These are phyloP conservation scores for Trididemnum miniatum DNA, from an alignment of 23 tunicate genomes.

Conservation along the genomic window DNA sequence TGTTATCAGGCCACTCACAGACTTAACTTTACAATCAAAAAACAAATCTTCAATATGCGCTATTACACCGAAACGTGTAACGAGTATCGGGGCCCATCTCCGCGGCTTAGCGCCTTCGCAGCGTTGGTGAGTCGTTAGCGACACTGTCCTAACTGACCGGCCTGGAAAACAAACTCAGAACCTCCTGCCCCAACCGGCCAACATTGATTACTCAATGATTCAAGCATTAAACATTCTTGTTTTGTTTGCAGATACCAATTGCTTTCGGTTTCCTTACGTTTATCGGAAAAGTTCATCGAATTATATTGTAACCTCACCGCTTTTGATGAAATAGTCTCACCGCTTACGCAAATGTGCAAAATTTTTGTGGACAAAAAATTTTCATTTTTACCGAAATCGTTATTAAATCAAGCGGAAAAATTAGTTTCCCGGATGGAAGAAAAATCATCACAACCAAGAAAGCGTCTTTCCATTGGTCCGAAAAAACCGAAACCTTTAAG, in stretches of 20 bases:
- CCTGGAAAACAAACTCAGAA: too few relatives aligned
- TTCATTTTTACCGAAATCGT: not conserved
- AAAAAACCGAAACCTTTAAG: constrained; percentile 56
- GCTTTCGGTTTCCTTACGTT: constrained; percentile 25
- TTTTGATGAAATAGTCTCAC: constrained; percentile 43
- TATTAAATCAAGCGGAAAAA: constrained; percentile 5
- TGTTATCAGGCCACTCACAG: too few relatives aligned
- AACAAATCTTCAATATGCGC: too few relatives aligned
- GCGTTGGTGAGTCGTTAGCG: too few relatives aligned
- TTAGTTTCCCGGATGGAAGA: constrained; percentile 17
- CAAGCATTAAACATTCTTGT: too few relatives aligned
- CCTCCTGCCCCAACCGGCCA: too few relatives aligned
- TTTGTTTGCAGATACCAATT: constrained; percentile 44
- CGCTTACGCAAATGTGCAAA: not conserved
- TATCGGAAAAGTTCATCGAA: constrained; percentile 33
- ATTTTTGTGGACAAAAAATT: not conserved
- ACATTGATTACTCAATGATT: too few relatives aligned
- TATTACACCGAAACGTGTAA: too few relatives aligned
- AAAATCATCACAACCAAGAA: constrained; percentile 33
- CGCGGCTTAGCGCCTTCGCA: too few relatives aligned
- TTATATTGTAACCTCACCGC: constrained; percentile 51
- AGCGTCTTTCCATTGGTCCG: constrained; percentile 35
- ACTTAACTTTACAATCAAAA: too few relatives aligned
- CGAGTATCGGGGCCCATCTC: too few relatives aligned
- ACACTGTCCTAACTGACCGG: too few relatives aligned